Base-by-base conservation (phyloP, 2,888 invertebrate species). In the Hirtodrosophila cameraria region DNA sequence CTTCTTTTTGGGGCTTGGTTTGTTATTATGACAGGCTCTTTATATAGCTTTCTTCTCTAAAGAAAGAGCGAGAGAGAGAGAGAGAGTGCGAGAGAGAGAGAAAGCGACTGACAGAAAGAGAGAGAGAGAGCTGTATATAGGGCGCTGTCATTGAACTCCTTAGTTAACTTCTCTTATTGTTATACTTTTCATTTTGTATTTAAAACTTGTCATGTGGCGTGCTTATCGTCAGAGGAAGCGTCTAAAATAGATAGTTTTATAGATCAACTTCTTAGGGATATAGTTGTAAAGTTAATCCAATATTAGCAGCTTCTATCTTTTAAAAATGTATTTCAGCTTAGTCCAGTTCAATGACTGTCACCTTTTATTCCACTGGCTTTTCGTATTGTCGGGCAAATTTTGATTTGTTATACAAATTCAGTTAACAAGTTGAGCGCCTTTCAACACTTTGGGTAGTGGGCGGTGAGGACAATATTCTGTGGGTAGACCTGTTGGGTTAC, bases 101-200 rank as follows among this genome's bases (percentile, higher is more conserved):
- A 45, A n/a, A n/a, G n/a, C n/a, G n/a, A n/a, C n/a, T n/a, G 16
- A 13, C 33, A 41, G 8, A n/a, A n/a, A 45, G 62, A 35, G 45
- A 8, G 25, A 18, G 23, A 45, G 15, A 8, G 16, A 16, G 25
- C 48, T 41, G 31, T 61, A 70, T 57, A 61, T 70, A 42, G 68
- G 61, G 39, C 74, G 54, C 62, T 62, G 71, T 71, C 74, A 59
- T 68, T 71, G 71, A 73, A 73, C 74, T 72, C 45, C 28, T 2
- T 31, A 30, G 30, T 38, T 36, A 38, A 18, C 20, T 35, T 42
- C 23, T 23, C 7, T 23, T 4, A 6, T 23, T 23, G 8, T 23
- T 23, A 23, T 46, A 13, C 8, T 61, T 20, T 43, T 27, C 6
- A 30, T 53, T 38, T 13, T 38, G 20, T 13, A 27, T 8, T 31